Evolutionary conservation across 2,797 vertebrate genomes (phyloP).

Genomic region (Cottoperca gobio): DNA sequence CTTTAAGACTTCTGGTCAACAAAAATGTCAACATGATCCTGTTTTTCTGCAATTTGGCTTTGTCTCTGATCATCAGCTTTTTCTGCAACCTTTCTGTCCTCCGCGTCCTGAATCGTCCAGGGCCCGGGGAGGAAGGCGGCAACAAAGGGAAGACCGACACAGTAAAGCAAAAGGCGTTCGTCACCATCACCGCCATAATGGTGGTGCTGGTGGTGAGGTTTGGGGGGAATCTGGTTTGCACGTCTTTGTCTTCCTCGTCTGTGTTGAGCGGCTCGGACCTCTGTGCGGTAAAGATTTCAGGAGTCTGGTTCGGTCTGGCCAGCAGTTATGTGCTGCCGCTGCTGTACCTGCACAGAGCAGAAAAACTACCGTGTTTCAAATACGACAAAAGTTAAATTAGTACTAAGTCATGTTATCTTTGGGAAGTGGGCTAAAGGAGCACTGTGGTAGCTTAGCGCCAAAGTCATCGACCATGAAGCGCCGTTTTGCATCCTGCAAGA

Average conservation of each 20-base stretch:
- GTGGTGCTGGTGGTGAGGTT: conserved; percentile 36
- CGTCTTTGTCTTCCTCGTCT: not conserved
- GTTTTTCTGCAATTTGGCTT: conserved; percentile 30
- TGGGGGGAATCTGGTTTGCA: conserved; percentile 3
- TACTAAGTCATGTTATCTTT: not conserved
- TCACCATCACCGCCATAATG: conserved; percentile 38
- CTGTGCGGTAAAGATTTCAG: not conserved
- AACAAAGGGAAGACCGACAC: not conserved
- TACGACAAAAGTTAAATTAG: not conserved
- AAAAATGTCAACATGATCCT: conserved; percentile 20
- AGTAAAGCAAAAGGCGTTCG: conserved; percentile 35
- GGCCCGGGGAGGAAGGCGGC: not conserved
- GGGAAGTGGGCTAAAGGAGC: not conserved
- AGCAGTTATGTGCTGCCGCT: conserved; percentile 37
- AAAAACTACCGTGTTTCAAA: conserved; percentile 16
- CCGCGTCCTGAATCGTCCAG: conserved; percentile 13
- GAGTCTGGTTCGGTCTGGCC: conserved; percentile 38
- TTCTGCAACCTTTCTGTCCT: conserved; percentile 56
- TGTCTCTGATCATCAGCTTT: not conserved
- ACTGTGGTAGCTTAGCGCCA: not conserved
- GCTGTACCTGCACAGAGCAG: conserved; percentile 39
- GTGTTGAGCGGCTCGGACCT: not conserved
- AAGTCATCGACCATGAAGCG: too few relatives aligned
- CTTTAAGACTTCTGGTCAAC: not conserved
- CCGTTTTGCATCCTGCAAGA: too few relatives aligned